phyloP scores from a whole-genome alignment of 2,113 vertebrate species.

The Cyprinodon variegatus region DNA sequence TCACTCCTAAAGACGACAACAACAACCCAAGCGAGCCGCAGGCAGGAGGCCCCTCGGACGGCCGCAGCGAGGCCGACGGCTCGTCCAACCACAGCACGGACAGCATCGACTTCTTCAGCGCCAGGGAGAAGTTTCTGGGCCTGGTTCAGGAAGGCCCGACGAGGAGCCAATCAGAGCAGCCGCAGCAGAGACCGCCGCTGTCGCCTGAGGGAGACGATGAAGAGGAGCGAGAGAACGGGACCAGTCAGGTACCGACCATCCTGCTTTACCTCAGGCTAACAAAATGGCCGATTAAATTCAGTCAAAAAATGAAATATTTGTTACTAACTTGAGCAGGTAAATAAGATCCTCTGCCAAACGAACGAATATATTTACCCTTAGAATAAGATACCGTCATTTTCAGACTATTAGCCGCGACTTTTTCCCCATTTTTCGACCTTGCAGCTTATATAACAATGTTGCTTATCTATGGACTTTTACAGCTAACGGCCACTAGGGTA shows the following conservation, averaged over 20 bases:
- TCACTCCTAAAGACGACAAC: slow-evolving; percentile 53
- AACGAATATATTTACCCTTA: too few relatives aligned
- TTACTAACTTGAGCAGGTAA: too few relatives aligned
- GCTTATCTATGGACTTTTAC: too few relatives aligned
- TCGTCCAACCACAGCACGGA: slow-evolving; percentile 84
- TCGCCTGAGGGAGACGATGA: slow-evolving; percentile 69
- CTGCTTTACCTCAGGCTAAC: background rate
- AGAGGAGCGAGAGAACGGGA: slow-evolving; percentile 20
- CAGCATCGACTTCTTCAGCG: slow-evolving; percentile 94
- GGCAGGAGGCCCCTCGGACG: background rate
- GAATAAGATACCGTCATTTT: too few relatives aligned
- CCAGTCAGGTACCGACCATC: slow-evolving; percentile 17
- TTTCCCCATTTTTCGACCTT: too few relatives aligned
- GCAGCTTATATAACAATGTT: too few relatives aligned
- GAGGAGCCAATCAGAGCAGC: slow-evolving; percentile 76
- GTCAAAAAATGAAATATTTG: too few relatives aligned
- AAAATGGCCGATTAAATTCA: too few relatives aligned
- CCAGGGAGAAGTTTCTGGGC: slow-evolving; percentile 92
- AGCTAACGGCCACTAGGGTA: too few relatives aligned
- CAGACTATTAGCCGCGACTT: too few relatives aligned
- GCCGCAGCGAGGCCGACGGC: slow-evolving; percentile 43
- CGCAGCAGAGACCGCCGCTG: slow-evolving; percentile 65
- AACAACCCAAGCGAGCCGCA: slow-evolving; percentile 56
- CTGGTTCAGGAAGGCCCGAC: slow-evolving; percentile 86
- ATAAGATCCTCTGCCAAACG: too few relatives aligned